Evolutionary conservation across 1,140 invertebrate species (phyloP), one percentile per base, ranked within the genome.

Genomic region (Himalopsyche phryganea): DNA sequence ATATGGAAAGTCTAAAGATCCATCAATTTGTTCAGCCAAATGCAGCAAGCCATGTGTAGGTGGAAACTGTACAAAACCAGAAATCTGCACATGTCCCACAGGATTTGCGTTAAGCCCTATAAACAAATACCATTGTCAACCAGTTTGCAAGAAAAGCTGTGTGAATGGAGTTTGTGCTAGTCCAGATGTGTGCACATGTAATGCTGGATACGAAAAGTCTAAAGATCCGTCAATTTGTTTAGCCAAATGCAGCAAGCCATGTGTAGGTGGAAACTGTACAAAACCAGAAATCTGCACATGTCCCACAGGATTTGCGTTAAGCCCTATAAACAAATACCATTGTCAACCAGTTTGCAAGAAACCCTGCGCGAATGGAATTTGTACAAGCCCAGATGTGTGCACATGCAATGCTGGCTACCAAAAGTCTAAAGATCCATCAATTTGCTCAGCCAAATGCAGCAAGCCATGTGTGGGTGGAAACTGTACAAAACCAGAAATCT

Each of bases 281-380:
- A 71, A 69, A 0, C 81, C 81, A 1, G 69, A 82, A 19, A 66
- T 58, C 3, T 84, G 85, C 66, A 70, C 67, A 1, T 87, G 85
- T 64, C 72, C 71, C 44, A 66, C 71, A 2, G 84, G 85, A 7
- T 86, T 79, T 67, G 66, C 63, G 1, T 60, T 75, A 23, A 73
- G 77, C 23, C 68, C 63, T 52, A 65, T 49, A 20, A 70, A 69
- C 45, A 61, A 55, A 50, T 69, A 60, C 46, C 60, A 66, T 18
- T 85, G 83, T 60, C 41, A 66, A 11, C 79, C 82, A 1, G 60
- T 74, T 15, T 84, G 83, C 60, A 61, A 72, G 0, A 67, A 65
- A 1, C 65, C 66, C 1, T 86, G 84, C 63, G 38, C 52, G 2
- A 71, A 81, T 60, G 82, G 81, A 1, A 69, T 60, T 11, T 86